Percentiles rank a stretch among this genome's conserved stretches.
These are phyloP conservation scores for Liolophura sinensis DNA, from an alignment of 1,140 invertebrate genomes.

Conservation along the genomic window DNA sequence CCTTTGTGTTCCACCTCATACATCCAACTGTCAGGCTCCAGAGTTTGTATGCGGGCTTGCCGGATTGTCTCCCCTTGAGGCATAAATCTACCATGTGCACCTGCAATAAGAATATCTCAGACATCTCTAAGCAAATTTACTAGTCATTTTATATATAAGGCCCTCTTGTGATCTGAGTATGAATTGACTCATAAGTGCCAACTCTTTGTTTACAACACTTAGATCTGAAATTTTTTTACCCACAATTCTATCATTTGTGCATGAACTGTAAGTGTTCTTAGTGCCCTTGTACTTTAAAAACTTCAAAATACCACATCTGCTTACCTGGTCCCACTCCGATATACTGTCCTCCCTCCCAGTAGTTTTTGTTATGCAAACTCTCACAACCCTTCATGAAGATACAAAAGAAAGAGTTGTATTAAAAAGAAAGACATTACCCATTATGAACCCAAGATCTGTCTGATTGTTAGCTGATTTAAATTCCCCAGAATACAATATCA, in stretches of 20 bases:
- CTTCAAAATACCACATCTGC: not conserved
- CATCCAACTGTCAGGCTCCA: slow-evolving; percentile 47
- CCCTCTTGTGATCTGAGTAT: too few species aligned
- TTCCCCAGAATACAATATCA: too few species aligned
- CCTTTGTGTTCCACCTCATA: slow-evolving; percentile 41
- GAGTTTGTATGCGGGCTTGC: slow-evolving; percentile 42
- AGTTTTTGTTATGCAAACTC: slow-evolving; percentile 45
- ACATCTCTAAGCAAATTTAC: too few species aligned
- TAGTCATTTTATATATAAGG: too few species aligned
- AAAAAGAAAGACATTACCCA: not conserved
- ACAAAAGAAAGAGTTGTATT: slow-evolving; percentile 9
- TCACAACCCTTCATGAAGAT: slow-evolving; percentile 22
- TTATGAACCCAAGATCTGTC: not conserved
- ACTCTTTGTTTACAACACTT: too few species aligned
- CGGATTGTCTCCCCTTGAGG: slow-evolving; percentile 5
- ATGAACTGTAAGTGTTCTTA: not conserved
- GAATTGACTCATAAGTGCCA: too few species aligned
- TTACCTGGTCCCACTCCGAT: slow-evolving; percentile 51
- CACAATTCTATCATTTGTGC: too few species aligned
- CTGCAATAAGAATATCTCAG: slow-evolving; percentile 17
- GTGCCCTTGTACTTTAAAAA: not conserved
- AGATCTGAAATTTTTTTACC: too few species aligned
- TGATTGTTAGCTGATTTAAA: too few species aligned
- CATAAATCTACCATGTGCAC: slow-evolving; percentile 43
- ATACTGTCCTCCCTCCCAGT: slow-evolving; percentile 51